A percentile compares a stretch with the other conserved stretches of the same genome.
phyloP scores from a whole-genome alignment of 2,888 invertebrate genomes.

The Lampropteryx suffumata region DNA sequence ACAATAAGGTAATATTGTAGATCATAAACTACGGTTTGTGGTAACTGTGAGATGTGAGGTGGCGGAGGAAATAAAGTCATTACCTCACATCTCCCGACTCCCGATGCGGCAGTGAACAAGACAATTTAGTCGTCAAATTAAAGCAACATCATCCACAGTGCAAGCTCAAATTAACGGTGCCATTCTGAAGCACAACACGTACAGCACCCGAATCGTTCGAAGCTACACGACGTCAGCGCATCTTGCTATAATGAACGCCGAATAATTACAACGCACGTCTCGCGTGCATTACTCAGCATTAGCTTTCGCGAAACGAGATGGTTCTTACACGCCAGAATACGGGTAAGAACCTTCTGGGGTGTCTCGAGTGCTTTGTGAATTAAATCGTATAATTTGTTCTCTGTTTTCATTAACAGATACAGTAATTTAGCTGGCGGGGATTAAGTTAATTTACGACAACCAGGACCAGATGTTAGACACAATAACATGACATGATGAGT shows the following conservation, averaged over 20 bases:
- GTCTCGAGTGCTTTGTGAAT: neutral
- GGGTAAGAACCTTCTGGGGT: neutral
- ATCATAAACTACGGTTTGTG: too few relatives aligned
- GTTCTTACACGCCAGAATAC: conserved; percentile 16
- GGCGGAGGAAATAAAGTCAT: too few relatives aligned
- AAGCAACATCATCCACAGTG: conserved; percentile 17
- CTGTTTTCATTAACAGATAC: neutral
- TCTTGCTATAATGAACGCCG: conserved; percentile 37
- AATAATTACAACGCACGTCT: conserved; percentile 43
- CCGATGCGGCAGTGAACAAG: neutral
- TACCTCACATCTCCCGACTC: neutral
- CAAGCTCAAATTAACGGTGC: conserved; percentile 19
- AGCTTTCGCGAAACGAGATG: conserved; percentile 21
- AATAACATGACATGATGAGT: too few relatives aligned
- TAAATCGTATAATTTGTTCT: neutral
- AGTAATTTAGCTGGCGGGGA: neutral
- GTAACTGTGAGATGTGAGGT: too few relatives aligned
- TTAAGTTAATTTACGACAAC: too few relatives aligned
- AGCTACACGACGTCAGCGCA: conserved; percentile 33
- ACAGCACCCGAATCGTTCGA: conserved; percentile 8
- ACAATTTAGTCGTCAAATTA: conserved; percentile 20
- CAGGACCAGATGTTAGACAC: too few relatives aligned
- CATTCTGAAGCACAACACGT: conserved; percentile 30
- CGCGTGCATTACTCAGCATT: conserved; percentile 42
- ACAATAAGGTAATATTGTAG: too few relatives aligned